Evolutionary conservation across 1,140 invertebrate species (phyloP), one percentile per base, ranked within the genome.

Genomic region (Phocides pigmalion): DNA sequence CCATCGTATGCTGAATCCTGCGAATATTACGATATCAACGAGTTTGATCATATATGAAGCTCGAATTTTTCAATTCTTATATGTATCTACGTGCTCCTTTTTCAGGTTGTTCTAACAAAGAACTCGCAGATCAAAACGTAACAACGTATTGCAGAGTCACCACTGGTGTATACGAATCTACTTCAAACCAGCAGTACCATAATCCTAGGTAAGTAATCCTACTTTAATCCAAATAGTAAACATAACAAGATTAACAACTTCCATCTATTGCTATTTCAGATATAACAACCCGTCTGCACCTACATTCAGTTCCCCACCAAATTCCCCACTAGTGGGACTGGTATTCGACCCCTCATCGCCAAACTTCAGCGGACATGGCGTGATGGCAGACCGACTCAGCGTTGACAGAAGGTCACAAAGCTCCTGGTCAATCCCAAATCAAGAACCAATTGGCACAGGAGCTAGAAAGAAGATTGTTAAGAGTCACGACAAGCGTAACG

Each of bases 391-490:
- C 39, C 73, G 82, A 22, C 56, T 79, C n/a, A 83, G 77, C 39
- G 6, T 73, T 14, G 84, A 90, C 2, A 79, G 80, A 66, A 80
- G 88, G 15, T 76, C 78, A 0, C 81, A 83, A 49, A 89, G 76
- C 53, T 77, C 84, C 20, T 91, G 89, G 87, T 84, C 87, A 0
- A 58, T 82, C 12, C 72, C 82, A 32, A 86, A 86, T 56, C 84
- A 87, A 53, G 87, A 91, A 64, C 89, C 89, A 0, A 91, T 91
- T 9, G 89, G 89, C 5, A 88, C 86, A 9, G 89, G 89, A 3
- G 84, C 86, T 15, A 89, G 85, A 70, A 91, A 89, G 67, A 91
- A 89, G 71, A 91, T 91, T 32, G 81, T 91, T 1, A 89, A 89
- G 63, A 87, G 77, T 61, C 86, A 89, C 16, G 89, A 91, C 3